Evolutionary conservation across 2,113 vertebrate species (phyloP).

Genomic region (Corydoras maculifer): DNA sequence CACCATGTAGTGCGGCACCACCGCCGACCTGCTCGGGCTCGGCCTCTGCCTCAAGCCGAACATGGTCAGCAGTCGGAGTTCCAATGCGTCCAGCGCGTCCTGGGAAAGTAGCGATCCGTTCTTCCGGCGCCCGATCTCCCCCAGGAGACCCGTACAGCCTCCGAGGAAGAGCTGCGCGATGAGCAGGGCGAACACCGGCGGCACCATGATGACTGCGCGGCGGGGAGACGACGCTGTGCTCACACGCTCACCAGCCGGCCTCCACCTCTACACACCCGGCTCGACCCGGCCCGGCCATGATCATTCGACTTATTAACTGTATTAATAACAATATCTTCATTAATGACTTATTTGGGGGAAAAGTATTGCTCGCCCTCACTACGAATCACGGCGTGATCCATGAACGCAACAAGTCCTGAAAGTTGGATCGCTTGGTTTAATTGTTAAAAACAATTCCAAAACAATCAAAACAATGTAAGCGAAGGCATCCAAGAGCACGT

Average conservation of each 20-base stretch:
- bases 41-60: slow-evolving; percentile 79
- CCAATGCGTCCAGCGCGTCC: slow-evolving; percentile 73
- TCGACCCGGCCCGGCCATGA: slow-evolving; percentile 1
- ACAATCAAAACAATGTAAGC: no score
- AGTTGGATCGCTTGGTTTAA: no score
- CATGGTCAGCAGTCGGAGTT: slow-evolving; percentile 78
- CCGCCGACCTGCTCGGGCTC: slow-evolving; percentile 68
- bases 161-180: slow-evolving; percentile 75
- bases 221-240: slow-evolving; percentile 58
- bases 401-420: no score
- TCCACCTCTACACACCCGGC: slow-evolving; percentile 17
- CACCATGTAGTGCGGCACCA: slow-evolving; percentile 79
- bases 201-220: slow-evolving; percentile 71
- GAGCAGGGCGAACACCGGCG: slow-evolving; percentile 74
- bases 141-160: slow-evolving; percentile 71
- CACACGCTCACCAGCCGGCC: slow-evolving; percentile 31
- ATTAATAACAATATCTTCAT: no score
- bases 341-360: no score
- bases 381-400: no score
- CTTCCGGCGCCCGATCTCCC: slow-evolving; percentile 70
- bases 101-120: slow-evolving; percentile 65
- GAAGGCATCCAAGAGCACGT: no score
- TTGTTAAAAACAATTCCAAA: no score
- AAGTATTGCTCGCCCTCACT: no score
- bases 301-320: background rate